Base-by-base conservation (phyloP, 1,140 invertebrate genomes). In the Megalonaias nervosa region DNA sequence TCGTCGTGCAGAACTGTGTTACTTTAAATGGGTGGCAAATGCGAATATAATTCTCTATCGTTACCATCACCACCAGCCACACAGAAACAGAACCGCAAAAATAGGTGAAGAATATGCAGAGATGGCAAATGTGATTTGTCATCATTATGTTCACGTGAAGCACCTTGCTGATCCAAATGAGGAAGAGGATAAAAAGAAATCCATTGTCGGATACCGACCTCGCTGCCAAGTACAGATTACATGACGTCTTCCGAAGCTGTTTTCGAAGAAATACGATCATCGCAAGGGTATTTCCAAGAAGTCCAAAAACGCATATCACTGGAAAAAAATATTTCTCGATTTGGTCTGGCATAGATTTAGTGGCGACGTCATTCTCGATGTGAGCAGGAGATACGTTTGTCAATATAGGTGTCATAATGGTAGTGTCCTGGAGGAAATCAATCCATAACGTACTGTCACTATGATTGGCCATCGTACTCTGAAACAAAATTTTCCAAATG, bases 141-240 rank as follows among this genome's bases (percentile, higher is more conserved):
- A 84, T 87, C 48, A 87, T 82, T 1, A 89, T 38, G 5, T 88
- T 81, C 79, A 92, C 91, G 3, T 91, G 91, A 0, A 92, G 69
- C 0, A 88, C 88, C 19, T 92, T 92, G 15, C 73, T 75, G 11
- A 93, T 71, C 93, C 93, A 93, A 0, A 93, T 92, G 56, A 83
- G 56, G 57, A 85, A 79, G 11, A 87, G 71, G 17, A 79, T 73
- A 1, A 74, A 15, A 16, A 87, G 77, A 58, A 87, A 87, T 15
- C 81, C 80, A 15, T 81, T 79, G 71, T 86, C 84, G 1, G 79
- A 80, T n/a, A 83, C 11, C 21, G 80, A 83, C 19, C 84, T 82
- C 15, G 77, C 82, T 1, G 82, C 83, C 57, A 87, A 72, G 73
- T 86, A 87, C n/a, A 85, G 68, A 56, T 82, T 84, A 56, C 84